Evolutionary conservation across 2,888 invertebrate genomes (phyloP).

Genomic region (Herminia tarsipennalis): DNA sequence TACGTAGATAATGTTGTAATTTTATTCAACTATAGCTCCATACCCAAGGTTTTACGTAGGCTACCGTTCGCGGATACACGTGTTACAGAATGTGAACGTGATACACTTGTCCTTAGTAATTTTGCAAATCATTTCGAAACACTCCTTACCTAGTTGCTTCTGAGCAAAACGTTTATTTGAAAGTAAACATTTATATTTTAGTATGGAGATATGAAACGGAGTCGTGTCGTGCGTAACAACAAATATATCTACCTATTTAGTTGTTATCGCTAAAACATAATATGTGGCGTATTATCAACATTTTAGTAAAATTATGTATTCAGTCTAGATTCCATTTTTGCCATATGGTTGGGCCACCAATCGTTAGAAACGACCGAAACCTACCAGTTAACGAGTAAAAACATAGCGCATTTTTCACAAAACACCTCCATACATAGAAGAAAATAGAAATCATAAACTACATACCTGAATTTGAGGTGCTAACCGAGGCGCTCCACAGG

Average conservation of each 20-base stretch:
- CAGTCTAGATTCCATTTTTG: too few species aligned
- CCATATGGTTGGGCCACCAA: too few species aligned
- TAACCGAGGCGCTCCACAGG: constrained; percentile 79
- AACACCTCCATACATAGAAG: too few species aligned
- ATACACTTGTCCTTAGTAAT: constrained; percentile 31
- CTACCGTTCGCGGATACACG: constrained; percentile 24
- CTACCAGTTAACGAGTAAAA: neutral
- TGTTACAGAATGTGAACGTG: constrained; percentile 41
- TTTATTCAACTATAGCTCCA: constrained; percentile 4
- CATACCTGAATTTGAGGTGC: constrained; percentile 79
- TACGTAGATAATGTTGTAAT: neutral
- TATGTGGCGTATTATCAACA: constrained; percentile 14
- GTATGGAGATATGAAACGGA: neutral
- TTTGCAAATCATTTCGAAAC: constrained; percentile 38
- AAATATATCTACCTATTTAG: neutral
- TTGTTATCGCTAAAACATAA: constrained; percentile 21
- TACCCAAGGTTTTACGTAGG: constrained; percentile 30
- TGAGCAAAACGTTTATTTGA: constrained; percentile 10
- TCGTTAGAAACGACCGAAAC: too few species aligned
- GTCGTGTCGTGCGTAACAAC: constrained; percentile 13
- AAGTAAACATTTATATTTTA: neutral
- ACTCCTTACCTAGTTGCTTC: constrained; percentile 15
- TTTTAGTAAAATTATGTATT: constrained; percentile 15
- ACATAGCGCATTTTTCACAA: too few species aligned
- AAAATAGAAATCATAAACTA: constrained; percentile 6